Conservation (phyloP, 1,140 invertebrate genomes). For the Branchinecta lindahli region DNA sequence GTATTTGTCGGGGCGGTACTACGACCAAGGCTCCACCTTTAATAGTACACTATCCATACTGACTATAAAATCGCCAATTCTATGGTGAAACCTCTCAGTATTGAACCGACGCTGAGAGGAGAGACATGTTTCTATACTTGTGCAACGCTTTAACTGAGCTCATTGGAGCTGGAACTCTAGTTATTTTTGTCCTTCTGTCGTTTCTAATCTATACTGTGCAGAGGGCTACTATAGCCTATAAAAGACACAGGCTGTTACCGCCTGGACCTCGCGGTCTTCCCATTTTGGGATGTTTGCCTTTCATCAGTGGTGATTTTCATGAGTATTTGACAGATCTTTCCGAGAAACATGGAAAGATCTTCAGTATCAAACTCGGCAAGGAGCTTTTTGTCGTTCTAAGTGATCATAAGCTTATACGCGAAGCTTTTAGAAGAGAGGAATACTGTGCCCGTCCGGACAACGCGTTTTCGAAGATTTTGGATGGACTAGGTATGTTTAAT, state of each 20-base stretch:
- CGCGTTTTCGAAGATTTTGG: conserved; percentile 65
- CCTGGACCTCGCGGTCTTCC: conserved; percentile 73
- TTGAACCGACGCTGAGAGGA: not conserved
- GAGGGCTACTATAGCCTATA: not conserved
- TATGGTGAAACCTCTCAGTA: not conserved
- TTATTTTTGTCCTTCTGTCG: not conserved
- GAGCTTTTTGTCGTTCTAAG: conserved; percentile 66
- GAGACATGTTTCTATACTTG: not conserved
- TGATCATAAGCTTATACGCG: conserved; percentile 63
- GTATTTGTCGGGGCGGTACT: too few relatives aligned
- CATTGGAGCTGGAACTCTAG: not conserved
- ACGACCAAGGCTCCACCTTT: too few relatives aligned
- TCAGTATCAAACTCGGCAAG: conserved; percentile 59
- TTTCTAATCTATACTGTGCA: not conserved
- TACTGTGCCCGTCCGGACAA: conserved; percentile 69
- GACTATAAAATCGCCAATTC: not conserved
- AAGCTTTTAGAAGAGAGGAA: conserved; percentile 64
- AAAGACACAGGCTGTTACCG: conserved; percentile 36
- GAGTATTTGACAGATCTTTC: conserved; percentile 56
- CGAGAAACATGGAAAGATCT: conserved; percentile 57
- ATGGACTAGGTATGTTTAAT: conserved; percentile 63
- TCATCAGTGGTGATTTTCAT: conserved; percentile 56
- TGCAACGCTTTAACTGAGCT: not conserved
- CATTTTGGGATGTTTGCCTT: conserved; percentile 61
- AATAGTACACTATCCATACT: too few relatives aligned